Evolutionary conservation across 2,888 invertebrate species (phyloP).

Genomic region (Acanthosepion pharaonis): DNA sequence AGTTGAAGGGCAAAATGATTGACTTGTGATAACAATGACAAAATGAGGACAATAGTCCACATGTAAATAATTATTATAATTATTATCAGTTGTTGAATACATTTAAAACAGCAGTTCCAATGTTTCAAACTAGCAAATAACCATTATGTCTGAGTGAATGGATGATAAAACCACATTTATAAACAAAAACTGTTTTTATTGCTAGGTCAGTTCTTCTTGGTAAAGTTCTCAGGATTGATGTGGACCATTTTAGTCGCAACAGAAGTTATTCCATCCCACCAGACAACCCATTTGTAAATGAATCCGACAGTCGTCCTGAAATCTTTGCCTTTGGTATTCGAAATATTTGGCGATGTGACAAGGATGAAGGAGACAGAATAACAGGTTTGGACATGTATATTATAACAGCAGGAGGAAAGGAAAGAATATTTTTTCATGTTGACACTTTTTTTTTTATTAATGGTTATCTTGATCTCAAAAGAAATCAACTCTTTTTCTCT

Average conservation of each 20-base stretch:
- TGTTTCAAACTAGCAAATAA: neutral
- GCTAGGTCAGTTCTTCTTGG: constrained; percentile 65
- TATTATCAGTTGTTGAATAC: too few species aligned
- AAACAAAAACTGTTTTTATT: neutral
- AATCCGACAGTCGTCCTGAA: constrained; percentile 59
- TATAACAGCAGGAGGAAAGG: neutral
- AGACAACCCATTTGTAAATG: constrained; percentile 69
- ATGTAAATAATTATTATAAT: too few species aligned
- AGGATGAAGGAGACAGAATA: constrained; percentile 66
- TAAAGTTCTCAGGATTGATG: constrained; percentile 70
- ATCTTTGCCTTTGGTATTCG: constrained; percentile 71
- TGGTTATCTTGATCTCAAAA: too few species aligned
- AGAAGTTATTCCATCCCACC: constrained; percentile 67
- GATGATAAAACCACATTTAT: neutral
- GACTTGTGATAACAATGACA: too few species aligned
- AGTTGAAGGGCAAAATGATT: too few species aligned
- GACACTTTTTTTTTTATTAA: too few species aligned
- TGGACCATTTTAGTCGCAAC: constrained; percentile 57
- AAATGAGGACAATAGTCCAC: too few species aligned
- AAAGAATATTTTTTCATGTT: too few species aligned
- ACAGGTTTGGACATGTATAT: constrained; percentile 55
- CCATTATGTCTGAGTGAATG: neutral
- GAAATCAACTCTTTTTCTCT: too few species aligned
- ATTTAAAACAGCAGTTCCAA: too few species aligned
- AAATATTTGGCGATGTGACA: constrained; percentile 73